A percentile compares a stretch with the other conserved stretches of the same genome.
These are phyloP conservation scores for Perca flavescens DNA, from an alignment of 2,113 vertebrate species.

Conservation along the genomic window DNA sequence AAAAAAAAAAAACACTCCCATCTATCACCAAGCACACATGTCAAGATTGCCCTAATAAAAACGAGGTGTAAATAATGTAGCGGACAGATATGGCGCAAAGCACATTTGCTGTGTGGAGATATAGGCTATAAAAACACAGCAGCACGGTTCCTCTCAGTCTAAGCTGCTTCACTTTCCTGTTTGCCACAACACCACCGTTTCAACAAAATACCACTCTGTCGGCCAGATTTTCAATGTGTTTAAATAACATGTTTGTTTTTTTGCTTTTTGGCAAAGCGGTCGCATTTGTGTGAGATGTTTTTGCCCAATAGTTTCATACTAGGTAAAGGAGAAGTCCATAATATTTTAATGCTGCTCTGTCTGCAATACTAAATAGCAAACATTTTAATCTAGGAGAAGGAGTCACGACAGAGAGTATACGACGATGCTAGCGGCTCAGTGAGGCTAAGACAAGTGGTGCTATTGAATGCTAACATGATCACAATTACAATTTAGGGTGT, in stretches of 20 bases:
- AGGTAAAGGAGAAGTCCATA: background rate
- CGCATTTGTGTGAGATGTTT: background rate
- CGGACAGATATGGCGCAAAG: constrained; percentile 64
- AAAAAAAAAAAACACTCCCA: constrained; percentile 53
- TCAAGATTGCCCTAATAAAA: constrained; percentile 81
- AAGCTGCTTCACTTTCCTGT: constrained; percentile 51
- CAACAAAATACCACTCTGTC: constrained; percentile 17
- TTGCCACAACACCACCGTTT: constrained; percentile 33
- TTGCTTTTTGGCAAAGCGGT: constrained; percentile 21
- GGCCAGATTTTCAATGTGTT: constrained; percentile 39
- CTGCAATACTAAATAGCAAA: background rate
- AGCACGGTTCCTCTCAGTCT: constrained; percentile 75
- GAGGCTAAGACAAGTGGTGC: background rate
- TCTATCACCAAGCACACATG: constrained; percentile 75
- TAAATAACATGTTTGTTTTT: constrained; percentile 29
- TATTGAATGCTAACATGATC: background rate
- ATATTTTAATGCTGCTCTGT: background rate
- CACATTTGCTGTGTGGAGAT: constrained; percentile 73
- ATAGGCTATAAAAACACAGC: constrained; percentile 76
- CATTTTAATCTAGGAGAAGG: background rate
- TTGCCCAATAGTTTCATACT: background rate
- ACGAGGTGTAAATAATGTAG: constrained; percentile 78
- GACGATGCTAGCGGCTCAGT: background rate
- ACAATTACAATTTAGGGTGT: background rate
- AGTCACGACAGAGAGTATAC: background rate